Evolutionary conservation across 2,797 vertebrate genomes (phyloP).

Genomic region (Acanthornis magna): DNA sequence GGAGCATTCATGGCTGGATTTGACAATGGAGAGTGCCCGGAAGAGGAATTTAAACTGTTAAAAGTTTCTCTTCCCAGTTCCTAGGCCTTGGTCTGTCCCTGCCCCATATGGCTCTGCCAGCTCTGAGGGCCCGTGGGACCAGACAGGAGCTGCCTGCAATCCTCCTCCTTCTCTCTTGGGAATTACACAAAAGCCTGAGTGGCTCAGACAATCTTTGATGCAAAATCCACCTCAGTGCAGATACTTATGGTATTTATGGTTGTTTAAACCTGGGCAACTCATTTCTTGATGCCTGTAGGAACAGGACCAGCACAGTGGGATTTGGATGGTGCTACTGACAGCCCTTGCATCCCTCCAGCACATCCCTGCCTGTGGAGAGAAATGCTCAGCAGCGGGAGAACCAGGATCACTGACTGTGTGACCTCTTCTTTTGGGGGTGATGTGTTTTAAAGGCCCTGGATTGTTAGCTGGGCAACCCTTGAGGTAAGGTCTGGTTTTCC

Average conservation of each 20-base stretch:
- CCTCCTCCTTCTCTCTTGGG: not conserved
- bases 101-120: not conserved
- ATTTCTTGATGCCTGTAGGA: not conserved
- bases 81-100: not conserved
- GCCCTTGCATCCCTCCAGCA: not conserved
- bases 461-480: not conserved
- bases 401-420: accelerated
- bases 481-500: not conserved
- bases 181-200: not conserved
- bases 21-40: not conserved
- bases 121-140: not conserved
- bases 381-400: not conserved
- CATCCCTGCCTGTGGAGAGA: not conserved
- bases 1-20: not conserved
- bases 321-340: accelerated
- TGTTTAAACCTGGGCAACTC: not conserved
- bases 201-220: not conserved
- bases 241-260: not conserved
- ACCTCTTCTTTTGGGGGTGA: accelerated
- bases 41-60: not conserved
- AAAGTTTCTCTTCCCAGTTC: not conserved
- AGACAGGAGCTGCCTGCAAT: not conserved
- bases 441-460: accelerated
- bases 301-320: not conserved
- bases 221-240: not conserved